These are phyloP conservation scores for Spea hammondii DNA, from an alignment of 2,797 vertebrate genomes.

Conservation along the genomic window DNA sequence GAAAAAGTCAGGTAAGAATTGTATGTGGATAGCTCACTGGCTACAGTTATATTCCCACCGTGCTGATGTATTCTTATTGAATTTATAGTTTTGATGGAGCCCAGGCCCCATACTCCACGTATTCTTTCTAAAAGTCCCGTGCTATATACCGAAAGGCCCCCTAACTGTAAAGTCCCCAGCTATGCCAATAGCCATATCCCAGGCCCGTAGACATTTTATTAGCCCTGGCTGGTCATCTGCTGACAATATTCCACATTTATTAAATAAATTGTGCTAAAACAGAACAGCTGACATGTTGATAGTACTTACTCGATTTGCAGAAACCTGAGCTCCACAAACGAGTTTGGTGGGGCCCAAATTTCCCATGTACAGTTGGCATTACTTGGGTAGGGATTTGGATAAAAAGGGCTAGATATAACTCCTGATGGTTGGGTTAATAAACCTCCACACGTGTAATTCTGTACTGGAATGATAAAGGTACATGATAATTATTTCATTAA, in stretches of 20 bases:
- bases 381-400: slow-evolving; percentile 10
- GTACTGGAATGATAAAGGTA: background rate
- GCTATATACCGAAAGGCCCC: background rate
- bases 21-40: too few species aligned
- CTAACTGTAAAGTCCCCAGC: too few species aligned
- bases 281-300: background rate
- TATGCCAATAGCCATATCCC: background rate
- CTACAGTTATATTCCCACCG: background rate
- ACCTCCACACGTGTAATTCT: slow-evolving; percentile 9
- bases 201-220: background rate
- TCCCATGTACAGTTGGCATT: slow-evolving; percentile 15
- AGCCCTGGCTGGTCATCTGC: too few species aligned
- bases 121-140: background rate
- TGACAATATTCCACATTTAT: too few species aligned
- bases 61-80: too few species aligned
- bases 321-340: background rate
- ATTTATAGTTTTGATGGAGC: too few species aligned
- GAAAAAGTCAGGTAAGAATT: background rate
- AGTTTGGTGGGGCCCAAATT: slow-evolving; percentile 1
- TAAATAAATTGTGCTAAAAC: too few species aligned
- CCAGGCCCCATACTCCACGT: too few species aligned
- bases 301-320: background rate
- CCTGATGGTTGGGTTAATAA: background rate
- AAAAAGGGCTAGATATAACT: background rate
- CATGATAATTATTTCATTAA: too few species aligned